Evolutionary conservation across 1,140 invertebrate species (phyloP).

Genomic region (Aphaenogaster ashmeadi): DNA sequence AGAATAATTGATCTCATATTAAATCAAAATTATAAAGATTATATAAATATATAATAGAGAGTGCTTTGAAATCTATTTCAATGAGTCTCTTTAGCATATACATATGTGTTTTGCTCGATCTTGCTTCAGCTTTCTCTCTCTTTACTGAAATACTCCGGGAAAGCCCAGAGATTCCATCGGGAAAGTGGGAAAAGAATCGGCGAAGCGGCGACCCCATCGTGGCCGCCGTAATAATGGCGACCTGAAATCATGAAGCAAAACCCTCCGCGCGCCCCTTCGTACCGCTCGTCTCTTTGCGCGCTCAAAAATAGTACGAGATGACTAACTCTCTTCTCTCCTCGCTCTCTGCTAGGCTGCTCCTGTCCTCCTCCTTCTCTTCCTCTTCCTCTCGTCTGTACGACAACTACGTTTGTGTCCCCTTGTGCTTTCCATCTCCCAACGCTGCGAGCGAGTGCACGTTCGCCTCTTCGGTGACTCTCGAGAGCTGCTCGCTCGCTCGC

Average conservation of each 20-base stretch:
- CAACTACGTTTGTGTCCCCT: conserved; percentile 40
- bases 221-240: conserved; percentile 73
- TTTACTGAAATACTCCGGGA: conserved; percentile 19
- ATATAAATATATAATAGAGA: background rate
- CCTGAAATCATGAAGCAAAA: conserved; percentile 83
- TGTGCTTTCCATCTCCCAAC: conserved; percentile 34
- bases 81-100: background rate
- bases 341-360: conserved; percentile 4
- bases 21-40: background rate
- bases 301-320: conserved; percentile 81
- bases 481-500: conserved; percentile 7
- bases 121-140: background rate
- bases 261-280: conserved; percentile 55
- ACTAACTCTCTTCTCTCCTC: conserved; percentile 53
- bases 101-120: background rate
- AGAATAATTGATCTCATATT: background rate
- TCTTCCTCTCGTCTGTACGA: conserved; percentile 31
- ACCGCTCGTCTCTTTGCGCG: conserved; percentile 79
- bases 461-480: conserved; percentile 62
- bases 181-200: conserved; percentile 27
- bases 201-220: conserved; percentile 19
- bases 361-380: conserved; percentile 20
- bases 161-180: conserved; percentile 8
- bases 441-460: conserved; percentile 10
- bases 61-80: background rate